Evolutionary conservation across 2,797 vertebrate genomes (phyloP).

Genomic region (Sebastes iracundus): DNA sequence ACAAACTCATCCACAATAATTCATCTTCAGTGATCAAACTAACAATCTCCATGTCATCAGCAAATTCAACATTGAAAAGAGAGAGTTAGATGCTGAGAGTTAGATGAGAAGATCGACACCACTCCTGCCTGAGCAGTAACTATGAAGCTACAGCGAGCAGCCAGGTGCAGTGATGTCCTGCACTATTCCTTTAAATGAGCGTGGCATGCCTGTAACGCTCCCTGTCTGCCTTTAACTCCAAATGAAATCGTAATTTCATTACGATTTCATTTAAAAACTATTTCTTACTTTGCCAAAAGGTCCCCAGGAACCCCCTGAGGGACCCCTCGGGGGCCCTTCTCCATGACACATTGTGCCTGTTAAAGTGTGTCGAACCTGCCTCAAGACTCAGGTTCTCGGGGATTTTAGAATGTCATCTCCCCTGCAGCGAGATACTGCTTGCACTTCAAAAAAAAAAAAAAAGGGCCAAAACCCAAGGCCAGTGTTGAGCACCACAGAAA

Average conservation of each 20-base stretch:
- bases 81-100: not conserved
- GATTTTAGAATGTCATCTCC: slow-evolving; percentile 60
- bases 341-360: slow-evolving; percentile 28
- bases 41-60: not conserved
- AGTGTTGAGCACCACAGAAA: slow-evolving; percentile 14
- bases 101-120: not conserved
- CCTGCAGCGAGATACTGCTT: slow-evolving; percentile 45
- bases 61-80: not conserved
- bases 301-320: slow-evolving; percentile 24
- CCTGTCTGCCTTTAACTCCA: not conserved
- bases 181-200: not conserved
- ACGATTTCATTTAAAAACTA: slow-evolving; percentile 34
- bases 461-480: slow-evolving; percentile 19
- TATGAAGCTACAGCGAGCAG: not conserved
- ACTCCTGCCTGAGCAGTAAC: not conserved
- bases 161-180: not conserved
- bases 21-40: not conserved
- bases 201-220: not conserved
- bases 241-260: slow-evolving; percentile 28
- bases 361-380: slow-evolving; percentile 33
- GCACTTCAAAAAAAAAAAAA: slow-evolving; percentile 10
- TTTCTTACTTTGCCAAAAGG: slow-evolving; percentile 22
- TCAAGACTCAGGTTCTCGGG: slow-evolving; percentile 37
- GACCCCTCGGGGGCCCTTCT: slow-evolving; percentile 13
- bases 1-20: not conserved